phyloP scores from a whole-genome alignment of 2,113 vertebrate species.

The Nycticebus coucang region DNA sequence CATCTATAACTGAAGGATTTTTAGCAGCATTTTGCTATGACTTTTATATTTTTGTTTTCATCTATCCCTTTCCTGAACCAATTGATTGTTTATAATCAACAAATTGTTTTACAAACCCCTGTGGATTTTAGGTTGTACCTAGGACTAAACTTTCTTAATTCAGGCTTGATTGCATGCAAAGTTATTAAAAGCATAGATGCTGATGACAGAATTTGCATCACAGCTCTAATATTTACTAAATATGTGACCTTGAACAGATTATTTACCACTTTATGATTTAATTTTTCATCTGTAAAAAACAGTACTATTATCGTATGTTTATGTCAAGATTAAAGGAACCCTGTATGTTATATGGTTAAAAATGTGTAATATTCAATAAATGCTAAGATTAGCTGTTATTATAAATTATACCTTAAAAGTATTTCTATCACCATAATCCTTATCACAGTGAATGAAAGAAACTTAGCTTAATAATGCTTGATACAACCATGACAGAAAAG shows the following conservation, averaged over 20 bases:
- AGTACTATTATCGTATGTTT: background rate
- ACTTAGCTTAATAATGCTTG: background rate
- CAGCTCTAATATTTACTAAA: background rate
- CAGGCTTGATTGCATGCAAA: background rate
- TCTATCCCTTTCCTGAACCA: background rate
- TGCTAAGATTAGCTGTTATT: background rate
- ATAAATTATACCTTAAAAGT: slow-evolving; percentile 40
- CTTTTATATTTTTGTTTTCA: background rate
- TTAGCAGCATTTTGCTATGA: slow-evolving; percentile 27
- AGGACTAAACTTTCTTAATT: background rate
- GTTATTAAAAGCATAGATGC: background rate
- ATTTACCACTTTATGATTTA: slow-evolving; percentile 37
- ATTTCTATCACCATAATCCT: background rate
- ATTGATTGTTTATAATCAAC: background rate
- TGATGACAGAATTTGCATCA: background rate
- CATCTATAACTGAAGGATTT: background rate
- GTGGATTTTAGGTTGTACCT: background rate
- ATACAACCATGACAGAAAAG: background rate
- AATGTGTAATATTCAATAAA: background rate
- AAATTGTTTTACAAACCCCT: background rate
- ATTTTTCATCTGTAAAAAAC: background rate
- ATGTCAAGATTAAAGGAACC: background rate
- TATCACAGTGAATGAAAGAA: slow-evolving; percentile 23
- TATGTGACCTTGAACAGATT: background rate
- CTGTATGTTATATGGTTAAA: background rate